Evolutionary conservation across 2,888 invertebrate genomes (phyloP), one percentile per base, ranked within the genome.

Genomic region (Lottia scabra): DNA sequence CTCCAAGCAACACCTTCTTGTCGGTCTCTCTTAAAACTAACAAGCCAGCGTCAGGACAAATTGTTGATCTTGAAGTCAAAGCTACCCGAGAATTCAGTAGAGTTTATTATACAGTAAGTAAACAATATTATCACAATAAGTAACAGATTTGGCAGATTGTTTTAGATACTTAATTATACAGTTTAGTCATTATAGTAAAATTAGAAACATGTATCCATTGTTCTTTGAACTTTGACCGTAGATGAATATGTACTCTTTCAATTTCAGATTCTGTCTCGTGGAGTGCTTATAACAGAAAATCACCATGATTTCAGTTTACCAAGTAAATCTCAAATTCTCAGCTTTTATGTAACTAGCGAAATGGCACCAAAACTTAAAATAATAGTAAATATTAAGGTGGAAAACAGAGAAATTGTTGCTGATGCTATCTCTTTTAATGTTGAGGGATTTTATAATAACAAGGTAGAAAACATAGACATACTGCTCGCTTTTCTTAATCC

Each of bases 181-280:
- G 2, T 30, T n/a, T n/a, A n/a, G n/a, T n/a, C n/a, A n/a, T 30
- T 30, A 30, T 30, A 30, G 30, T 4, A 4, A 30, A 30, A 30
- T 4, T 30, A 30, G 3, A 4, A 30, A 30, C 30, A 30, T 30
- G 30, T 38, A 38, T 38, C 38, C 0, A 10, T 38, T 38, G 38
- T 38, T 38, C 38, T 38, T 38, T 5, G 3, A 30, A 30, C 30
- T 4, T 4, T 2, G 5, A 4, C 30, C 30, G 5, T 30, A 30
- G 5, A 4, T 30, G 5, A 30, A 30, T 5, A 30, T 30, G 10
- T 38, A 38, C 5, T 8, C 1, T 38, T 1, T 38, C 10, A 38
- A 8, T 8, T 38, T 38, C 65, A 80, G 80, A 68, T 80, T n/a
- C 56, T 75, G 15, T 73, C 78, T n/a, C 69, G 77, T 56, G 75